These are phyloP conservation scores for Etheostoma perlongum DNA, from an alignment of 2,797 vertebrate genomes.

Conservation along the genomic window DNA sequence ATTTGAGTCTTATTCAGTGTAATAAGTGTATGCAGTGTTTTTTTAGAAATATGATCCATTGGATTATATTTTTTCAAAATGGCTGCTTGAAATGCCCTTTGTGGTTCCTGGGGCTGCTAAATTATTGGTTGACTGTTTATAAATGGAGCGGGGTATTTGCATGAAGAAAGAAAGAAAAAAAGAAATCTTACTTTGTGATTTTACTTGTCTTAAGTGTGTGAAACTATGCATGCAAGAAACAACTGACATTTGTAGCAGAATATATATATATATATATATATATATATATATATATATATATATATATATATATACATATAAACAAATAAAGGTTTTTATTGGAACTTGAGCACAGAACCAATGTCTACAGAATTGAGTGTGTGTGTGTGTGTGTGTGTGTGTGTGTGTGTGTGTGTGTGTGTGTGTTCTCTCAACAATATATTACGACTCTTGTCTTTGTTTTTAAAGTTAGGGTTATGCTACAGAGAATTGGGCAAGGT, in stretches of 20 bases:
- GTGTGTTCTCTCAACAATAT: background rate
- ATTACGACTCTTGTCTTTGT: background rate
- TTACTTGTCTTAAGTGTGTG: slow-evolving; percentile 74
- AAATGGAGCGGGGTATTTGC: slow-evolving; percentile 45
- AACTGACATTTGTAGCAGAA: slow-evolving; percentile 79
- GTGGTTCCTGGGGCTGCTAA: slow-evolving; percentile 40
- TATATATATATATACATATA: too few relatives aligned
- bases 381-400: slow-evolving; percentile 7
- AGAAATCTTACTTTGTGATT: slow-evolving; percentile 68
- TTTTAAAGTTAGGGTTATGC: background rate
- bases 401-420: too few relatives aligned
- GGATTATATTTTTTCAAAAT: slow-evolving; percentile 43
- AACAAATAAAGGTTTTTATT: slow-evolving; percentile 80
- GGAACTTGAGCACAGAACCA: slow-evolving; percentile 34
- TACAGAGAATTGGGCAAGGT: background rate
- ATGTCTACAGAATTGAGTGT: background rate
- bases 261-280: too few relatives aligned
- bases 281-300: too few relatives aligned
- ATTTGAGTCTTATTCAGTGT: slow-evolving; percentile 45
- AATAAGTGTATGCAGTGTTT: slow-evolving; percentile 25
- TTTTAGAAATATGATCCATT: slow-evolving; percentile 35
- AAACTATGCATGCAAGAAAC: slow-evolving; percentile 84
- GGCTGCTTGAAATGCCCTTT: slow-evolving; percentile 25
- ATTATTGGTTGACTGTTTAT: slow-evolving; percentile 43
- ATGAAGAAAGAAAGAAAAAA: slow-evolving; percentile 41